Evolutionary conservation across 2,113 vertebrate genomes (phyloP), one percentile per base, ranked within the genome.

Genomic region (Rhinoptilus africanus): DNA sequence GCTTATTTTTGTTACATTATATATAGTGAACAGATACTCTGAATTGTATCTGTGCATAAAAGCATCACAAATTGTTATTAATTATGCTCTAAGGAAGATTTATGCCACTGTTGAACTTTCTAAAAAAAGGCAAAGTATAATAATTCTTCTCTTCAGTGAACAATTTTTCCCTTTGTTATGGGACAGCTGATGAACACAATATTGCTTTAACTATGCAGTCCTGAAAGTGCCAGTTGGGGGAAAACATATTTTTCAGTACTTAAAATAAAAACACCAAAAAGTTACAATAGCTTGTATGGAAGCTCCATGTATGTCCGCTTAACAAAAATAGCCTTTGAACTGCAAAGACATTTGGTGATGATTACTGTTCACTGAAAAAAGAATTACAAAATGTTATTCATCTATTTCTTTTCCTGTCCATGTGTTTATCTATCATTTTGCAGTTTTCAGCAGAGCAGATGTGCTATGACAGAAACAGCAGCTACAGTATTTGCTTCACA

Each of bases 361-460:
- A 96, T 96, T 96, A 88, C 45, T 79, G 90, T 56, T 85, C 91
- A 73, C 93, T 84, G 80, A 93, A 96, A 68, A 94, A 96, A 77
- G 89, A 94, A 89, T 69, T 71, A 79, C 67, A 93, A 95, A 96
- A 79, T 48, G 75, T 95, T 94, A 91, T 94, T 96, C 85, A 93
- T 97, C 67, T 81, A 96, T 83, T 85, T 95, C 95, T 88, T 92
- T 91, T 88, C 64, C 68, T 94, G 94, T 96, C 94, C 89, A 87
- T 94, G 82, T 97, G 95, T 97, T 98, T 98, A 96, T 97, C 97
- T 97, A 97, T 93, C 94, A 97, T 96, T 96, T 95, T 96, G 91
- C 96, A 97, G 97, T 97, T 98, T 97, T 96, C 97, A 98, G 96
- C 75, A 94, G 97, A 98, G 96, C 96, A 93, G 96, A 98, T 96